A percentile compares a stretch with the other conserved stretches of the same genome.
phyloP scores from a whole-genome alignment of 2,797 vertebrate species.

The Silurus aristotelis region DNA sequence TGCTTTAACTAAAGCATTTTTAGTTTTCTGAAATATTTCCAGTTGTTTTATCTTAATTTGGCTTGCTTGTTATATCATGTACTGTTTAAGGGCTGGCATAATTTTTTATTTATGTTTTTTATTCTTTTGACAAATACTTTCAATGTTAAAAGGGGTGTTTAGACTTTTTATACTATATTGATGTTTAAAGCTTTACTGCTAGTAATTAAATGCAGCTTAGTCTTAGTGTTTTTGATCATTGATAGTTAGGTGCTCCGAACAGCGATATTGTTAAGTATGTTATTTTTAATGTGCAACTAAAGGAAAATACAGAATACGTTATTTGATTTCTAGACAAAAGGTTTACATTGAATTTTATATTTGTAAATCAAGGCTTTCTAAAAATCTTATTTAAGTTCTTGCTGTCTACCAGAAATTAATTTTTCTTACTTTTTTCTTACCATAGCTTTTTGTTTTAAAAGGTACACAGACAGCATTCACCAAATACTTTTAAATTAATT shows the following conservation, averaged over 20 bases:
- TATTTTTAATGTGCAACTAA: neutral
- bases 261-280: neutral
- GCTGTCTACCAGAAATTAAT: neutral
- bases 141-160: neutral
- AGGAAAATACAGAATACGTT: neutral
- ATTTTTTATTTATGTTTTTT: neutral
- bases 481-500: neutral
- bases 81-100: neutral
- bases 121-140: neutral
- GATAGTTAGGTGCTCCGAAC: neutral
- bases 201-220: neutral
- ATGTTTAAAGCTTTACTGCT: neutral
- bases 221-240: neutral
- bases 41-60: neutral
- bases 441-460: neutral
- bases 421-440: neutral
- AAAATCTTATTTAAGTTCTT: neutral
- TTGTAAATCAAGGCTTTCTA: neutral
- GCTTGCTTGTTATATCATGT: neutral
- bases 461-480: neutral
- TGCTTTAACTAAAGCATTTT: neutral
- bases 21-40: neutral
- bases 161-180: neutral
- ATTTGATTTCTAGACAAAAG: neutral
- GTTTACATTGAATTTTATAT: neutral